These are phyloP conservation scores for Chaetura pelagica DNA, from an alignment of 2,113 vertebrate genomes.

Conservation along the genomic window DNA sequence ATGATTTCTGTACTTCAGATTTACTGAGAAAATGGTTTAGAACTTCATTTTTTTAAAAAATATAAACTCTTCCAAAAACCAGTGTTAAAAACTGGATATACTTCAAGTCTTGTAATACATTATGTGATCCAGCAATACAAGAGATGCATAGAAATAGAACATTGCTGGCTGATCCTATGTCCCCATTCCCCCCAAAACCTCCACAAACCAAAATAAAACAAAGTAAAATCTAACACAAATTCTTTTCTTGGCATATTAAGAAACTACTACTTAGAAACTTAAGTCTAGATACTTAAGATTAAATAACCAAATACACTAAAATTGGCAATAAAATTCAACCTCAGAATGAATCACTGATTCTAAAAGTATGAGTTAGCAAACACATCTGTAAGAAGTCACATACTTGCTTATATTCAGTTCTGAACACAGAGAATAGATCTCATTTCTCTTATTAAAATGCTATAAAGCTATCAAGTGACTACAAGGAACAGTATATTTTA, in stretches of 20 bases:
- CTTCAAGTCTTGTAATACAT: neutral
- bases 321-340: neutral
- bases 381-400: neutral
- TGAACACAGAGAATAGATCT: neutral
- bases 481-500: neutral
- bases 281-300: neutral
- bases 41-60: neutral
- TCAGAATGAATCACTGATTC: neutral
- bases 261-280: neutral
- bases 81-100: neutral
- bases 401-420: neutral
- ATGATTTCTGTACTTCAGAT: neutral
- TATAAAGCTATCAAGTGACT: neutral
- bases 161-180: neutral
- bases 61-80: neutral
- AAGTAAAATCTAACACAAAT: neutral
- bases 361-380: neutral
- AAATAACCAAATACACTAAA: neutral
- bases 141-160: accelerated
- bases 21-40: neutral
- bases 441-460: neutral
- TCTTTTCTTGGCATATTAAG: neutral
- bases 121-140: neutral
- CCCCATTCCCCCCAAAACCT: neutral
- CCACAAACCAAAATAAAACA: neutral